These are phyloP conservation scores for Calliopsis andreniformis DNA, from an alignment of 1,140 invertebrate genomes.

Conservation along the genomic window DNA sequence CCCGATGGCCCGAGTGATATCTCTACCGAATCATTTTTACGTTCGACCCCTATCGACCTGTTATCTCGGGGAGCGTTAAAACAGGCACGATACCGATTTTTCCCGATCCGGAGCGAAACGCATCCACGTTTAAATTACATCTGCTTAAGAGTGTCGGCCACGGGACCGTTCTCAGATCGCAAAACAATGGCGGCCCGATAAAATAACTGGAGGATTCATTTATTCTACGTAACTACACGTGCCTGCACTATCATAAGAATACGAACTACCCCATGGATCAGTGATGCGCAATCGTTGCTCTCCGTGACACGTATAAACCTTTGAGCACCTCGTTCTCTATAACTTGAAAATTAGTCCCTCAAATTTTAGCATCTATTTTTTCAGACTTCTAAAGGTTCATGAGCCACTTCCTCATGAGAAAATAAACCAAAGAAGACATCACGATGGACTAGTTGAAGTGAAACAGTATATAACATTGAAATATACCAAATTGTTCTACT, in stretches of 20 bases:
- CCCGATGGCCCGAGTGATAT: constrained; percentile 10
- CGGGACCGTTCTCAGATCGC: constrained; percentile 39
- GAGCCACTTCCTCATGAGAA: too few species aligned
- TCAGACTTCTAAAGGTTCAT: too few species aligned
- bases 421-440: too few species aligned
- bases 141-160: constrained; percentile 44
- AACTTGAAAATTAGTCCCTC: not conserved
- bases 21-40: constrained; percentile 28
- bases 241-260: constrained; percentile 26
- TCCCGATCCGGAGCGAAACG: constrained; percentile 15
- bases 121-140: constrained; percentile 50
- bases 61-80: constrained; percentile 41
- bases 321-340: not conserved
- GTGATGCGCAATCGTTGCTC: constrained; percentile 36
- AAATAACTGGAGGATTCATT: constrained; percentile 57
- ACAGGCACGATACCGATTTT: constrained; percentile 46
- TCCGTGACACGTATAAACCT: constrained; percentile 1
- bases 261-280: constrained; percentile 22
- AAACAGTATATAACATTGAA: too few species aligned
- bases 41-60: constrained; percentile 18
- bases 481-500: too few species aligned
- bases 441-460: too few species aligned
- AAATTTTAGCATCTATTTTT: not conserved
- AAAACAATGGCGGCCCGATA: constrained; percentile 53
- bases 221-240: constrained; percentile 56